These are phyloP conservation scores for Hydrotaea cyrtoneurina DNA, from an alignment of 2,888 invertebrate species.

Conservation along the genomic window DNA sequence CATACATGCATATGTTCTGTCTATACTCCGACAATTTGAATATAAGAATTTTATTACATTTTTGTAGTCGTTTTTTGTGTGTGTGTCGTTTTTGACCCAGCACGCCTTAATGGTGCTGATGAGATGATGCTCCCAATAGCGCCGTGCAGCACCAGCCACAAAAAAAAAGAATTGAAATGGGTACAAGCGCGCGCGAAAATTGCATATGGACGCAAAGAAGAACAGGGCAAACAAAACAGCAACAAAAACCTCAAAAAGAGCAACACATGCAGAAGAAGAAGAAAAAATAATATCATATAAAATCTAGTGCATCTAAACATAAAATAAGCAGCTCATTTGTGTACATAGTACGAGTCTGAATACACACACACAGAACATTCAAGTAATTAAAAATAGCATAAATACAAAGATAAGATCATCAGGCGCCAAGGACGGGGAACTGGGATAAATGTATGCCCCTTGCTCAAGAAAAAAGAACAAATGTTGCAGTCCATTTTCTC, in stretches of 20 bases:
- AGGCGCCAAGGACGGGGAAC: background rate
- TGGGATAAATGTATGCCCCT: background rate
- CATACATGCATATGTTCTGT: no score
- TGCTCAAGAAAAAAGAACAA: background rate
- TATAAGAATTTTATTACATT: constrained; percentile 14
- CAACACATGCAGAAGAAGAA: constrained; percentile 5
- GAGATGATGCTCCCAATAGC: constrained; percentile 62
- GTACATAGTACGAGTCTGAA: constrained; percentile 4
- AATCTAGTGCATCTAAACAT: constrained; percentile 55
- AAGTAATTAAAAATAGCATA: constrained; percentile 41
- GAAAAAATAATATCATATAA: background rate
- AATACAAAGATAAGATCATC: background rate
- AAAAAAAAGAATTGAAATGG: constrained; percentile 45
- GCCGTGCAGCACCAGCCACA: background rate
- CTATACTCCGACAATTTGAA: background rate
- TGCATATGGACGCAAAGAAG: constrained; percentile 45
- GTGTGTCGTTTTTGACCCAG: constrained; percentile 57
- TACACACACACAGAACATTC: background rate
- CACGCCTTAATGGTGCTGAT: constrained; percentile 64
- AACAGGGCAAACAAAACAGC: background rate
- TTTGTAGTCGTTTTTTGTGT: background rate
- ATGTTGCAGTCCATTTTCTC: no score
- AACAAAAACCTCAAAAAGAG: no score
- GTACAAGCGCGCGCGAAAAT: constrained; percentile 48
- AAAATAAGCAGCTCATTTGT: constrained; percentile 35